These are phyloP conservation scores for Palythoa grandis DNA, from an alignment of 92 coral and sea anemone genomes.

Conservation along the genomic window DNA sequence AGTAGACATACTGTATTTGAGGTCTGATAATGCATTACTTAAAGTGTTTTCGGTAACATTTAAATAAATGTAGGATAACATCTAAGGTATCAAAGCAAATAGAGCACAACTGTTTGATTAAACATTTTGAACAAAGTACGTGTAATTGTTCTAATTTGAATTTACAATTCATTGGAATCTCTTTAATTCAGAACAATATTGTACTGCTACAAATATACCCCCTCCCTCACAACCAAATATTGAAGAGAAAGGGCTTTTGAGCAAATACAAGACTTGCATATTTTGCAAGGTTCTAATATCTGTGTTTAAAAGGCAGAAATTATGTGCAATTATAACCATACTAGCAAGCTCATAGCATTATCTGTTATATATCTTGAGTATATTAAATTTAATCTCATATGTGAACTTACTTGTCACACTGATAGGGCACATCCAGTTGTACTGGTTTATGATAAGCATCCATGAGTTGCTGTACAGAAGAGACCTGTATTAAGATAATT, in stretches of 20 bases:
- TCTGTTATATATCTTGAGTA: too few species aligned
- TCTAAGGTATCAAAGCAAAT: background rate
- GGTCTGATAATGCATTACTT: background rate
- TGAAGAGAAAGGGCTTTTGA: background rate
- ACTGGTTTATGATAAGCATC: conserved; percentile 40
- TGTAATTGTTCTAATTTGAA: background rate
- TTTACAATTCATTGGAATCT: background rate
- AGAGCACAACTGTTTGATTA: background rate
- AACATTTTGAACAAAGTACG: background rate
- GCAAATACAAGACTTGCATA: background rate
- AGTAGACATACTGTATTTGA: background rate
- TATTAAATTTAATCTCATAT: background rate
- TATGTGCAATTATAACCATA: too few species aligned
- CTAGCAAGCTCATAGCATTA: background rate
- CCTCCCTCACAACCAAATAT: background rate
- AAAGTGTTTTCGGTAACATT: background rate
- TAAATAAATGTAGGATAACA: background rate
- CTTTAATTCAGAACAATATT: background rate
- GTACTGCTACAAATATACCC: background rate
- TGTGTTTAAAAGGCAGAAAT: too few species aligned
- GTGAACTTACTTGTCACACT: conserved; percentile 50
- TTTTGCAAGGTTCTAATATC: background rate
- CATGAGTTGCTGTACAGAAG: conserved; percentile 30
- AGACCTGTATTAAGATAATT: conserved; percentile 7
- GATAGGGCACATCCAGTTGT: conserved; percentile 54